Base-by-base conservation (phyloP, 2,113 vertebrate genomes). In the Labrus mixtus region DNA sequence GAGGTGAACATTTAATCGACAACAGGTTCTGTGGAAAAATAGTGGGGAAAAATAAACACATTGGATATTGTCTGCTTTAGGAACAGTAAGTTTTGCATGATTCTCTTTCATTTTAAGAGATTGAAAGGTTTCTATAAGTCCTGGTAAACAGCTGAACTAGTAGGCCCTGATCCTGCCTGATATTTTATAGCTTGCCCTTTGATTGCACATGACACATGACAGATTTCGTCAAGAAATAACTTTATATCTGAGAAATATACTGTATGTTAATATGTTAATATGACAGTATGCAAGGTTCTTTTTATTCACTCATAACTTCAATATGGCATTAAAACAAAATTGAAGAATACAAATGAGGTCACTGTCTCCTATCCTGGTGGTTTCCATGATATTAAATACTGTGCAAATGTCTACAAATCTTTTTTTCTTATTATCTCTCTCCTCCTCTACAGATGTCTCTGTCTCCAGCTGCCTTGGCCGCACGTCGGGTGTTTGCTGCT, bases 391-490 rank as follows among this genome's bases (percentile, higher is more conserved):
- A 33, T 20, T 6, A 61, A 39, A 16, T 41, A 10, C 7, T 0
- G 2, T 73, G 55, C n/a, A 61, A 41, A 19, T 15, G 1, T 50
- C 25, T 41, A 1, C 4, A 15, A 48, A 19, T 62, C 13, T 20
- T 12, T 50, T 4, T 39, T 4, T 56, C 6, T 6, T n/a, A n/a
- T 33, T 33, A 33, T 33, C 29, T 33, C n/a, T 36, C 29, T 48
- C 22, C 10, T 0, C 65, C 66, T 65, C n/a, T 56, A 41, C 85
- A 91, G 92, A 95, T 95, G 94, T 87, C 87, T 22, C 20, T 85
- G 64, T 84, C 91, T 60, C 54, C 87, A 17, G 80, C 74, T n/a
- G 74, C 87, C 7, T 22, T 83, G 45, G 90, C 75, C 1, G 83
- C 90, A 17, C 85, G 89, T 3, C 87, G 91, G 53, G 80, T 63